These are phyloP conservation scores for Siniperca scherzeri DNA, from an alignment of 2,797 vertebrate species.

Conservation along the genomic window DNA sequence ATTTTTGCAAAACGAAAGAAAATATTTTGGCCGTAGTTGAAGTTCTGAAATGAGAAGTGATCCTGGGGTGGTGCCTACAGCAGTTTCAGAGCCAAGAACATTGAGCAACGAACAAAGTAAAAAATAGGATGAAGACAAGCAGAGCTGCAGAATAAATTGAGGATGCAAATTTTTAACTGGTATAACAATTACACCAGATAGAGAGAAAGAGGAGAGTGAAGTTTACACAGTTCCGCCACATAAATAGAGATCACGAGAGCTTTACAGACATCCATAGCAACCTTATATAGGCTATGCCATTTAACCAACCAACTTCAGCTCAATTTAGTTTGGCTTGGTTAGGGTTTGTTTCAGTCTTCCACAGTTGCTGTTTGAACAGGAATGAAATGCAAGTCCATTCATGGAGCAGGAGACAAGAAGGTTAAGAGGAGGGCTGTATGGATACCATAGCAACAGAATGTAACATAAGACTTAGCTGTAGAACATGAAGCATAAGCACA, in stretches of 20 bases:
- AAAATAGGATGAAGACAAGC: neutral
- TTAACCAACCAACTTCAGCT: constrained; percentile 2
- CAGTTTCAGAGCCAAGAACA: constrained; percentile 38
- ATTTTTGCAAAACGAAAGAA: constrained; percentile 24
- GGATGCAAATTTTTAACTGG: constrained; percentile 44
- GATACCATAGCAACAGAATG: constrained; percentile 42
- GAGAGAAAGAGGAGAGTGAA: neutral
- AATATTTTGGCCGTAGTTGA: constrained; percentile 15
- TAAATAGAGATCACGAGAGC: neutral
- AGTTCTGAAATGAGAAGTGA: constrained; percentile 58
- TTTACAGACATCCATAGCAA: constrained; percentile 22
- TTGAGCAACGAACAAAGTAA: constrained; percentile 11
- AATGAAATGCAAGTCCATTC: constrained; percentile 48
- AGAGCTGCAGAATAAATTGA: neutral
- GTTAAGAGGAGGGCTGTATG: constrained; percentile 29
- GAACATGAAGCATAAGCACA: constrained; percentile 12
- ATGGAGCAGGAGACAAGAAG: constrained; percentile 19
- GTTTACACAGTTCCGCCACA: neutral
- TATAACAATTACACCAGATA: constrained; percentile 17
- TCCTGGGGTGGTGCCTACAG: constrained; percentile 1
- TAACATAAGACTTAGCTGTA: constrained; percentile 16
- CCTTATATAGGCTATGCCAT: neutral
- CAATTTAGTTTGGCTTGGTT: constrained; percentile 11
- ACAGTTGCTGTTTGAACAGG: constrained; percentile 47
- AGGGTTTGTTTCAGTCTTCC: constrained; percentile 18